Conservation (phyloP, 2,797 vertebrate genomes). For the Discoglossus pictus region DNA sequence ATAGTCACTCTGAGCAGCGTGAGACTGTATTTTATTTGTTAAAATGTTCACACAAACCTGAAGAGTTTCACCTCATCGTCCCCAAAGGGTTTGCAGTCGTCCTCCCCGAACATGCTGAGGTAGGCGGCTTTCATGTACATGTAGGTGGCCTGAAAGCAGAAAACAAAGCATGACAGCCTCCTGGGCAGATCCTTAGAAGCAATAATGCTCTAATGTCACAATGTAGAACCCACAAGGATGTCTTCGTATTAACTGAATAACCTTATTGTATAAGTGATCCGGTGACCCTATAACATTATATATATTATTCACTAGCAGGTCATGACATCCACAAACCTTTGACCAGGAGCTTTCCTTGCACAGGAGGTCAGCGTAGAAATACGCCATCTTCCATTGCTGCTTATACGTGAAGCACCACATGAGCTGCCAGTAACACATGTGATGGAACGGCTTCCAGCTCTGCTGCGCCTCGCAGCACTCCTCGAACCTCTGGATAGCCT, state of each 20-base stretch:
- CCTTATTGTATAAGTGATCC: too few species aligned
- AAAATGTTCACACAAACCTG: slow-evolving; percentile 72
- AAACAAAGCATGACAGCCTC: too few species aligned
- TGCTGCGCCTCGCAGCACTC: slow-evolving; percentile 96
- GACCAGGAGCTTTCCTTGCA: slow-evolving; percentile 98
- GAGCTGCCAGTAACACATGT: slow-evolving; percentile 99
- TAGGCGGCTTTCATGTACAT: slow-evolving; percentile 97
- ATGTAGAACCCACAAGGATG: too few species aligned
- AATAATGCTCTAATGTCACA: too few species aligned
- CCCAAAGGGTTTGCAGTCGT: slow-evolving; percentile 88
- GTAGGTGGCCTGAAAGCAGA: slow-evolving; percentile 82
- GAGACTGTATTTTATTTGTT: too few species aligned
- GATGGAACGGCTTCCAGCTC: slow-evolving; percentile 97
- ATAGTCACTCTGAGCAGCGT: too few species aligned
- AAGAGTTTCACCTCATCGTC: slow-evolving; percentile 86
- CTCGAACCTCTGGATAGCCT: slow-evolving; percentile 89
- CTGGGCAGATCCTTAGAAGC: too few species aligned
- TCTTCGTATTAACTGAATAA: too few species aligned
- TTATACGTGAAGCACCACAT: slow-evolving; percentile 99
- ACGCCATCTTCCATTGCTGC: slow-evolving; percentile 96
- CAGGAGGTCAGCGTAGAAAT: slow-evolving; percentile 94
- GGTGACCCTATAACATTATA: too few species aligned
- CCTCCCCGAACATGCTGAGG: slow-evolving; percentile 91
- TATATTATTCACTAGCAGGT: too few species aligned
- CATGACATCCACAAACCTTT: slow-evolving; percentile 78